Conservation (phyloP, 2,113 vertebrate genomes). For the Nannospalax galili region DNA sequence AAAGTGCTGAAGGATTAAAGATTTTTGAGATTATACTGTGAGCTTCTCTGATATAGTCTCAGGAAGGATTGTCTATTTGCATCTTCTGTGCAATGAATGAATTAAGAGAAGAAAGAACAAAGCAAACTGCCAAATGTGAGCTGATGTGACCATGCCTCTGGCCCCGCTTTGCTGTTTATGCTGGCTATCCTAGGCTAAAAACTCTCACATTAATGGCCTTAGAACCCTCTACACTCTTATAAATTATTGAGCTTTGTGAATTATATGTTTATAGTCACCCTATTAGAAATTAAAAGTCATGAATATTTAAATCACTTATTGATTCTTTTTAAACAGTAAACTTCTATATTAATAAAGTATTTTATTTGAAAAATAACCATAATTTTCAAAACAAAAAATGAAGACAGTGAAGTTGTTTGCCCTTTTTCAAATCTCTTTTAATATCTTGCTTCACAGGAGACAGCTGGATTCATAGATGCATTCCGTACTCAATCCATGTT, state of each 20-base stretch:
- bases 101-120: neutral
- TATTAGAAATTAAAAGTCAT: conserved; percentile 4
- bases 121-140: neutral
- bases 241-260: neutral
- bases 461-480: neutral
- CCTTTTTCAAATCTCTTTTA: neutral
- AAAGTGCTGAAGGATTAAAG: neutral
- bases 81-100: neutral
- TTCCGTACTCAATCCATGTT: neutral
- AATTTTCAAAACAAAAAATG: neutral
- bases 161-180: neutral
- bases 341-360: neutral
- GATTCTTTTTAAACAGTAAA: neutral
- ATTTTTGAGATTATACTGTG: neutral
- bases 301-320: neutral
- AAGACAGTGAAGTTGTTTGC: neutral
- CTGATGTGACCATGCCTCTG: neutral
- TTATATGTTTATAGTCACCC: neutral
- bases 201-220: neutral
- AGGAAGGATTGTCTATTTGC: neutral
- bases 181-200: neutral
- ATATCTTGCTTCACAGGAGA: neutral
- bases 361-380: neutral
- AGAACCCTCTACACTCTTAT: neutral
- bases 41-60: neutral